Evolutionary conservation across 2,888 invertebrate species (phyloP), one percentile per base, ranked within the genome.

Genomic region (Thera obeliscata): DNA sequence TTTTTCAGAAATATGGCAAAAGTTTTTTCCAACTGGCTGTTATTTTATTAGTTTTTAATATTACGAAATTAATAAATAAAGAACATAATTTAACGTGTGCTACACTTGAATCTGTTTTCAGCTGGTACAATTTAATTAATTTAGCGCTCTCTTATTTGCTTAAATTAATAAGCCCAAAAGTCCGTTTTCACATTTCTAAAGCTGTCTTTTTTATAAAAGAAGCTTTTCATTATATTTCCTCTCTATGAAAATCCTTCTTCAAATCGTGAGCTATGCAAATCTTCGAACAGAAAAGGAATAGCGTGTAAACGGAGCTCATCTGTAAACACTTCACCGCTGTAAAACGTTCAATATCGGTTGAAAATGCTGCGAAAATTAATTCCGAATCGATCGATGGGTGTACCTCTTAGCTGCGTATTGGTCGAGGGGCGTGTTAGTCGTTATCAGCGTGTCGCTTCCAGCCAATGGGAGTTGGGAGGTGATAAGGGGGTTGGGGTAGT

Each of bases 401-500:
- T 87, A 82, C 76, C 82, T 76, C 65, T 73, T 74, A 73, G 65
- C 76, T 77, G 81, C 74, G 84, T 88, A 90, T 91, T 91, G 92
- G 91, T 86, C 79, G 84, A 75, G 86, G 87, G 93, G 93, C 93
- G 94, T 93, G 91, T 81, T 87, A 80, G 78, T 77, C 86, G 89
- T 91, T 90, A 92, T 91, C 92, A 88, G 80, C 73, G 81, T 77
- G 78, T 75, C 76, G 78, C 73, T 73, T 80, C 72, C 81, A 78
- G 78, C 93, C 93, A 93, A 93, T 93, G 73, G 86, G 78, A 79
- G 77, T 46, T 71, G 72, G 73, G 80, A 74, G 67, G 80, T 87
- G 89, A 89, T 89, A 88, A 90, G 90, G 87, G 92, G 92, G 90
- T 89, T 88, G 91, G 90, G 92, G 92, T 88, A 85, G 88, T 76